Conservation (phyloP, 2,113 vertebrate genomes). For the Anhinga rufa region DNA sequence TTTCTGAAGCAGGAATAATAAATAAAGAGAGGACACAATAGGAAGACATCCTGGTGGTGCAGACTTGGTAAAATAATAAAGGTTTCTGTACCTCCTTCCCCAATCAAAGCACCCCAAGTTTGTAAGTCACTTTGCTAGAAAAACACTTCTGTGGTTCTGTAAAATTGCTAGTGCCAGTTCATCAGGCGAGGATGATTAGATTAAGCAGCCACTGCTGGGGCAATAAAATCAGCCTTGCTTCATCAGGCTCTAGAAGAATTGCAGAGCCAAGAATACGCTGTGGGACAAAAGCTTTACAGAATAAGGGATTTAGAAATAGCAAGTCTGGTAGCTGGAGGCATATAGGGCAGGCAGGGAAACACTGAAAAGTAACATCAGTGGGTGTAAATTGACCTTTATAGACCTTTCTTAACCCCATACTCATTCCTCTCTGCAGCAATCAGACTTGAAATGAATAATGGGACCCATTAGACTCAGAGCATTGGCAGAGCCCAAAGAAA, state of each 20-base stretch:
- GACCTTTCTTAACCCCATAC: background rate
- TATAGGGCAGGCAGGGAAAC: background rate
- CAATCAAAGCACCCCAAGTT: background rate
- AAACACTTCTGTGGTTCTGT: background rate
- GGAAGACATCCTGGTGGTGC: background rate
- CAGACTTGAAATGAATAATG: background rate
- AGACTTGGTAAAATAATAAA: background rate
- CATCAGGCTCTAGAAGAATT: background rate
- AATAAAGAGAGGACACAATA: background rate
- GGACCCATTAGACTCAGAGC: background rate
- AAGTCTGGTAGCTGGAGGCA: background rate
- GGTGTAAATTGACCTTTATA: background rate
- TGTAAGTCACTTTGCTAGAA: background rate
- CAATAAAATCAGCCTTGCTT: constrained; percentile 24
- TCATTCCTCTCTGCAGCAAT: background rate
- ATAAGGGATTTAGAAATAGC: background rate
- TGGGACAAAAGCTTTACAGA: background rate
- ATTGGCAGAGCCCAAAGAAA: background rate
- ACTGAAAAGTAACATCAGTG: background rate
- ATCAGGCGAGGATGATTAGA: background rate
- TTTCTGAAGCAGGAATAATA: background rate
- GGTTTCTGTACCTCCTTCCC: background rate
- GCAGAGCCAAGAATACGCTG: background rate
- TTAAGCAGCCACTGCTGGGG: background rate
- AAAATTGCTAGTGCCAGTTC: background rate